Evolutionary conservation across 2,797 vertebrate genomes (phyloP).

Genomic region (Pipistrellus pygmaeus): DNA sequence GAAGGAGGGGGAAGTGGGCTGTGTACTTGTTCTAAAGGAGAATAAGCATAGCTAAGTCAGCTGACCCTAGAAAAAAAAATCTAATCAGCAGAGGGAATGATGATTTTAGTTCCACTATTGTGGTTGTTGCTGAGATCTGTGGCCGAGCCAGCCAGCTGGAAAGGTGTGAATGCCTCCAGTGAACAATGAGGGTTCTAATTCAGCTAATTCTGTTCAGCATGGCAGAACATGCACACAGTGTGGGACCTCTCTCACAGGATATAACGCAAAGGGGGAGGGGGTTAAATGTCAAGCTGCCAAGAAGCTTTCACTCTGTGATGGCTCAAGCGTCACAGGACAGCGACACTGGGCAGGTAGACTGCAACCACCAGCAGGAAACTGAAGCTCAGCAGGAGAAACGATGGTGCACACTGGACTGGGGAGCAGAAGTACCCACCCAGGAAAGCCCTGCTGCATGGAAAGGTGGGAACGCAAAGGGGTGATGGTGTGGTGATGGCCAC

Average conservation of each 20-base stretch:
- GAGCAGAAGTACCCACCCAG: background rate
- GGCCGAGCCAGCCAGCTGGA: background rate
- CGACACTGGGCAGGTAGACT: background rate
- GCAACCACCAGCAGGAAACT: background rate
- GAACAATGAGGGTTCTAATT: background rate
- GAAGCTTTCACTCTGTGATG: background rate
- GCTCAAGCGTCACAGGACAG: background rate
- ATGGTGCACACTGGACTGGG: background rate
- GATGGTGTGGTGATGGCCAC: fast-evolving
- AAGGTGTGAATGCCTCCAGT: fast-evolving
- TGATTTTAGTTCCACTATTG: background rate
- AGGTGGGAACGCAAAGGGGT: fast-evolving
- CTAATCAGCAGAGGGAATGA: background rate
- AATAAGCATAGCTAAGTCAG: background rate
- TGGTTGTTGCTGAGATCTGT: background rate
- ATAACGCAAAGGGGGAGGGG: background rate
- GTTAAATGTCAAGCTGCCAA: background rate
- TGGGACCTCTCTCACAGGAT: background rate
- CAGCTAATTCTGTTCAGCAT: background rate
- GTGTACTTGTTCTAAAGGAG: background rate
- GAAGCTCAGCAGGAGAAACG: background rate
- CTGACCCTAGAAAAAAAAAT: background rate
- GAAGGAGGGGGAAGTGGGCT: background rate
- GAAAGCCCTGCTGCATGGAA: background rate
- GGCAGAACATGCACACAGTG: background rate